Evolutionary conservation across 2,888 invertebrate genomes (phyloP).

Genomic region (Tuta absoluta): DNA sequence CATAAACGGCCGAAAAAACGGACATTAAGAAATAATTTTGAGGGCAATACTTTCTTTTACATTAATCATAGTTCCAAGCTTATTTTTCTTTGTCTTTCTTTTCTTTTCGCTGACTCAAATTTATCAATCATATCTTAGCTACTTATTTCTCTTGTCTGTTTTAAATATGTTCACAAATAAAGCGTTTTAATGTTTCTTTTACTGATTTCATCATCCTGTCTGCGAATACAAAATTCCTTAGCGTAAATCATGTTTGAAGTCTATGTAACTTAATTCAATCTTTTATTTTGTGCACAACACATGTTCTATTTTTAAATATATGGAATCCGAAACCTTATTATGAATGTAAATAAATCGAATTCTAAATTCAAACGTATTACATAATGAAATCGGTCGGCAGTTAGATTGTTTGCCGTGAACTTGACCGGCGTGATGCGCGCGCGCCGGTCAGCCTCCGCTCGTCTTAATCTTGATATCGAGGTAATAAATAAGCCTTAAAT

Average conservation of each 20-base stretch:
- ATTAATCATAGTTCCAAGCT: neutral
- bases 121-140: neutral
- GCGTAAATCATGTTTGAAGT: neutral
- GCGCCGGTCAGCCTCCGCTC: conserved; percentile 53
- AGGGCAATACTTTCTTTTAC: neutral
- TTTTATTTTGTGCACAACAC: too few relatives aligned
- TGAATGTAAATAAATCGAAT: neutral
- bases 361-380: conserved; percentile 5
- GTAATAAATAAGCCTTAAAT: neutral
- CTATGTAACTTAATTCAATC: neutral
- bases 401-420: conserved; percentile 61
- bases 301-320: too few relatives aligned
- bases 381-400: conserved; percentile 26
- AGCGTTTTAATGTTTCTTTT: neutral
- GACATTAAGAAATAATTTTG: neutral
- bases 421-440: conserved; percentile 73
- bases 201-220: neutral
- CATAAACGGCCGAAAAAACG: too few relatives aligned
- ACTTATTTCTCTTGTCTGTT: neutral
- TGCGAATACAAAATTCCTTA: neutral
- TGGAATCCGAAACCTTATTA: too few relatives aligned
- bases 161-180: neutral
- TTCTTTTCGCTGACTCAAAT: neutral
- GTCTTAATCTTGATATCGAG: conserved; percentile 28
- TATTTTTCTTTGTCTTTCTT: neutral